Evolutionary conservation across 2,888 invertebrate genomes (phyloP).

Genomic region (Cheilosia vulpina): DNA sequence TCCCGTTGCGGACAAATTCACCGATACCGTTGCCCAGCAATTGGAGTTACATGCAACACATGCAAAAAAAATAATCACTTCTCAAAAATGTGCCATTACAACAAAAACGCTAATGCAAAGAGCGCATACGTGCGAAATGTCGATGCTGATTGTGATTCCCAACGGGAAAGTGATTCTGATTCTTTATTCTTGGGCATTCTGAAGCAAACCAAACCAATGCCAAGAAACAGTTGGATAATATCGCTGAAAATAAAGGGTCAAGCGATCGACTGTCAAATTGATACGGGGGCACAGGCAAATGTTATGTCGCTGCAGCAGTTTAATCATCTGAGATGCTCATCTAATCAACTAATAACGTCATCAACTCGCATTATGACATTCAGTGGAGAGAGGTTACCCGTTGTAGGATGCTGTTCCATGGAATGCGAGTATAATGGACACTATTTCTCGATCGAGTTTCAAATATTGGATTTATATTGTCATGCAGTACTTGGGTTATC

Average conservation of each 20-base stretch:
- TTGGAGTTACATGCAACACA: slow-evolving; percentile 13
- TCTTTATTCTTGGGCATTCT: not conserved
- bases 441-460: not conserved
- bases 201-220: slow-evolving; percentile 1
- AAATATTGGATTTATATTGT: slow-evolving; percentile 11
- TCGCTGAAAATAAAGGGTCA: slow-evolving; percentile 5
- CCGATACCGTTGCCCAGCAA: slow-evolving; percentile 10
- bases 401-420: slow-evolving; percentile 1
- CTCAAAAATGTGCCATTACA: not conserved
- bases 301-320: slow-evolving; percentile 11
- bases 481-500: slow-evolving; percentile 16
- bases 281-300: slow-evolving; percentile 3
- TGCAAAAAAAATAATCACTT: not conserved
- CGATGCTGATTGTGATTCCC: not conserved
- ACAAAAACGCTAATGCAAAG: slow-evolving; percentile 2
- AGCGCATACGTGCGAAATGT: slow-evolving; percentile 10
- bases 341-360: slow-evolving; percentile 6
- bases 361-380: slow-evolving; percentile 19
- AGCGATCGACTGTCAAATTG: slow-evolving; percentile 3
- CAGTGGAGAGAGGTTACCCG: slow-evolving; percentile 6
- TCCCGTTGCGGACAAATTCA: slow-evolving; percentile 28
- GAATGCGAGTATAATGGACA: slow-evolving; percentile 7
- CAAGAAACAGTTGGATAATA: slow-evolving; percentile 20
- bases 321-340: not conserved
- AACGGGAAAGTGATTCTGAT: not conserved